phyloP scores from a whole-genome alignment of 2,888 invertebrate species.

The Pheosia tremula region DNA sequence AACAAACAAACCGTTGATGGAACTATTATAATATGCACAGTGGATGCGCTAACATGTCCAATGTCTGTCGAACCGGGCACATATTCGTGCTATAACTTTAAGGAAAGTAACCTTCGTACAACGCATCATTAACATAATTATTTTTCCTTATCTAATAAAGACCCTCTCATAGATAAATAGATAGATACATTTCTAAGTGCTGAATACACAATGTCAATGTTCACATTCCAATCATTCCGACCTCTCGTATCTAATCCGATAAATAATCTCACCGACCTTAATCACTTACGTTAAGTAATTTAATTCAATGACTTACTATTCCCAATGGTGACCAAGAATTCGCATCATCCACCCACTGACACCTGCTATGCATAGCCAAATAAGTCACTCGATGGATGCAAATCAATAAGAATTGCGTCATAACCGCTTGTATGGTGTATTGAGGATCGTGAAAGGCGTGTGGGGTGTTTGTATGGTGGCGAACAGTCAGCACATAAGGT shows the following conservation, averaged over 20 bases:
- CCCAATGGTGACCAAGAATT: constrained; percentile 18
- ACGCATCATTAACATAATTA: not conserved
- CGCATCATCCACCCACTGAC: constrained; percentile 27
- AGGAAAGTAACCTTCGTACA: not conserved
- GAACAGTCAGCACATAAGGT: constrained; percentile 56
- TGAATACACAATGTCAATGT: not conserved
- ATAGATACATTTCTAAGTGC: not conserved
- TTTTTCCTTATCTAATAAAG: not conserved
- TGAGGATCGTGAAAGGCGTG: constrained; percentile 73
- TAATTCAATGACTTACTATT: constrained; percentile 16
- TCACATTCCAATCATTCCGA: not conserved
- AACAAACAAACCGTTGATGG: constrained; percentile 20
- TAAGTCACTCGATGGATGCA: constrained; percentile 59
- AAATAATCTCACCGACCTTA: not conserved
- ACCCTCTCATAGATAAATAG: not conserved
- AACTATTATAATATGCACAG: constrained; percentile 1
- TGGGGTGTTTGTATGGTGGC: constrained; percentile 47
- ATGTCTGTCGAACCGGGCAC: not conserved
- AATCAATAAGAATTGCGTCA: constrained; percentile 72
- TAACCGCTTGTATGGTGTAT: constrained; percentile 50
- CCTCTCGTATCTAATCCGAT: constrained; percentile 1
- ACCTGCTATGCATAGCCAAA: constrained; percentile 49
- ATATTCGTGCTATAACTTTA: no score
- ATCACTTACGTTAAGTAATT: constrained; percentile 12
- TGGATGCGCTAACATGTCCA: not conserved